Evolutionary conservation across 1,140 invertebrate species (phyloP).

Genomic region (Diabrotica virgifera): DNA sequence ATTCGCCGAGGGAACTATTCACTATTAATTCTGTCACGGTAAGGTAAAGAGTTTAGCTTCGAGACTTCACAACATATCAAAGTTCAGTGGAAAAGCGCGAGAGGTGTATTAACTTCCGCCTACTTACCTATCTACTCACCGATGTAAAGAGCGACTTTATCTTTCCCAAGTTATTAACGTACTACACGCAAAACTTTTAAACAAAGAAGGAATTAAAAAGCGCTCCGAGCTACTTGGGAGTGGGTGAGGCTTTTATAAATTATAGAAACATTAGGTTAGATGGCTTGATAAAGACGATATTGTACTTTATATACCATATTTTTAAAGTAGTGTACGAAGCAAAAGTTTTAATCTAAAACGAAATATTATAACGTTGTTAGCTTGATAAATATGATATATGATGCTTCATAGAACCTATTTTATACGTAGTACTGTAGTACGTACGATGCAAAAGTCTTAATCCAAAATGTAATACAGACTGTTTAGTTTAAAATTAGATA

Average conservation of each 20-base stretch:
- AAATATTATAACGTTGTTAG: too few species aligned
- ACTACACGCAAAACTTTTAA: conserved; percentile 1
- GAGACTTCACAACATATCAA: background rate
- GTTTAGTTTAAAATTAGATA: too few species aligned
- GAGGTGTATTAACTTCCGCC: background rate
- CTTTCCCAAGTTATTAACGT: background rate
- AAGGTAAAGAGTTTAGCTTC: background rate
- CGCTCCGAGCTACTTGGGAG: background rate
- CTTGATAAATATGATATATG: too few species aligned
- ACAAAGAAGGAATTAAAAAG: background rate
- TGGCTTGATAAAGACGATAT: too few species aligned
- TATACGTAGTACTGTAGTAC: too few species aligned
- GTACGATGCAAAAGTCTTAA: too few species aligned
- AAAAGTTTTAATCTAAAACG: too few species aligned
- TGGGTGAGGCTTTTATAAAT: background rate
- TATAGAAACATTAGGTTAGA: background rate
- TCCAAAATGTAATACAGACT: too few species aligned
- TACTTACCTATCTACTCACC: background rate
- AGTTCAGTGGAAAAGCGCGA: background rate
- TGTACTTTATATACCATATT: too few species aligned
- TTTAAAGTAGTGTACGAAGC: too few species aligned
- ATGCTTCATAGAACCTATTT: too few species aligned
- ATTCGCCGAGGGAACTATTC: background rate
- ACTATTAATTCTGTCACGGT: background rate
- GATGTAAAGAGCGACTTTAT: background rate